Evolutionary conservation across 2,888 invertebrate genomes (phyloP), one percentile per base, ranked within the genome.

Genomic region (Orthonychiurus folsomi): DNA sequence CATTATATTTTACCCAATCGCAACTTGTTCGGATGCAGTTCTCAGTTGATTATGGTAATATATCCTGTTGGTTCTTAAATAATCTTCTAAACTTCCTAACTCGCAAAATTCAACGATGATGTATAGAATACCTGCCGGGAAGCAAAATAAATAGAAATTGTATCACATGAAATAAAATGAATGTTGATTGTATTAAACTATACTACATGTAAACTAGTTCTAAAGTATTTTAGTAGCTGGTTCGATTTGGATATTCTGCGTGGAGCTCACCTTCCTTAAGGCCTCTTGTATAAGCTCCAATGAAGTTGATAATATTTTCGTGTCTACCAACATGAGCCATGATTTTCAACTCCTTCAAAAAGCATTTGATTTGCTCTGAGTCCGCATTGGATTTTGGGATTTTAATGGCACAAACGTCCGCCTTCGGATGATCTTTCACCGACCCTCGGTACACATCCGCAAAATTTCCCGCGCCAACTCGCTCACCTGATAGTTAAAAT

Each of bases 341-440:
- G n/a, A 52, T 52, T 52, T 52, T 52, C 21, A 52, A 23, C n/a
- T 52, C 52, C 21, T 21, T 23, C 52, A 52, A 52, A n/a, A 52
- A 52, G 3, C 21, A 5, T 52, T 52, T 52, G 52, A 52, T 52
- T 52, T 52, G 21, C n/a, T 52, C 24, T 20, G 20, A 9, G n/a
- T 21, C 52, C 21, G 24, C 24, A n/a, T 52, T 23, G 5, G 21
- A 20, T 23, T 52, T 52, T 5, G 24, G 52, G 20, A 52, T 23
- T 52, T 52, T 52, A 20, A 52, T 52, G 9, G 52, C 52, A 23
- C 21, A 20, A n/a, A 12, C 24, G 5, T 52, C 20, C n/a, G 12
- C n/a, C 21, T 52, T 37, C 5, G 5, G 9, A 37, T 5, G 15
- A 37, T 37, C 37, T 15, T 37, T 37, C 12, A 52, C 52, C 9